Evolutionary conservation across 2,113 vertebrate species (phyloP).

Genomic region (Limanda limanda): DNA sequence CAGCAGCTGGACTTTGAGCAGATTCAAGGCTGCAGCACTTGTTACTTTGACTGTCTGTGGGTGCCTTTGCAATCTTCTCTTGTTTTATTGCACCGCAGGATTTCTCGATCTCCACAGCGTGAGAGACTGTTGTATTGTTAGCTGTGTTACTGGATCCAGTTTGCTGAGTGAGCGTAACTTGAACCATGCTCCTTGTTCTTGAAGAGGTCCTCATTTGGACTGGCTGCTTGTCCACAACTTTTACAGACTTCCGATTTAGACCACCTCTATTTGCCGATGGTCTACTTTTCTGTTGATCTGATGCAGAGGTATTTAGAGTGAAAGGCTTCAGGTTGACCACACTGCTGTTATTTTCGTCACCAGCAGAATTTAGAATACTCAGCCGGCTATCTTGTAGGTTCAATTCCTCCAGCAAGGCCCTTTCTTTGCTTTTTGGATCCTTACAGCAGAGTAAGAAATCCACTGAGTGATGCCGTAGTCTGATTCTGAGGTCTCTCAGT

Average conservation of each 20-base stretch:
- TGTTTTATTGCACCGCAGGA: constrained; percentile 42
- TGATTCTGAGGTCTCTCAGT: constrained; percentile 73
- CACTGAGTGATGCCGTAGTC: constrained; percentile 76
- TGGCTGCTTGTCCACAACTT: constrained; percentile 37
- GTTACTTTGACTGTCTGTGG: constrained; percentile 21
- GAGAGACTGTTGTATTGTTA: constrained; percentile 5
- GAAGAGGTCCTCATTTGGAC: constrained; percentile 57
- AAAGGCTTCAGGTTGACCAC: constrained; percentile 68
- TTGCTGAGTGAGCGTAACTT: background rate
- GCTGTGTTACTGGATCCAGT: constrained; percentile 1
- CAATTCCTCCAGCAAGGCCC: constrained; percentile 72
- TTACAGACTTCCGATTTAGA: constrained; percentile 44
- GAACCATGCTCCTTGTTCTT: constrained; percentile 60
- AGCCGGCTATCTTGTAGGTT: constrained; percentile 36
- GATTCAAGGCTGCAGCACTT: constrained; percentile 24
- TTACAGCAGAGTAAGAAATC: constrained; percentile 79
- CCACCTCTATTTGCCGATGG: constrained; percentile 3
- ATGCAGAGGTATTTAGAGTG: constrained; percentile 50
- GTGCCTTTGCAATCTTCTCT: constrained; percentile 25
- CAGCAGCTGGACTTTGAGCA: background rate
- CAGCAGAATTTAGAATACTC: constrained; percentile 4
- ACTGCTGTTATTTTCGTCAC: constrained; percentile 19
- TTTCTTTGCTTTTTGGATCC: constrained; percentile 76
- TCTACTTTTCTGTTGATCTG: constrained; percentile 16
- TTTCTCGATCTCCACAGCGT: constrained; percentile 3